phyloP scores from a whole-genome alignment of 2,888 invertebrate genomes.

The Neuroscelio doddi region DNA sequence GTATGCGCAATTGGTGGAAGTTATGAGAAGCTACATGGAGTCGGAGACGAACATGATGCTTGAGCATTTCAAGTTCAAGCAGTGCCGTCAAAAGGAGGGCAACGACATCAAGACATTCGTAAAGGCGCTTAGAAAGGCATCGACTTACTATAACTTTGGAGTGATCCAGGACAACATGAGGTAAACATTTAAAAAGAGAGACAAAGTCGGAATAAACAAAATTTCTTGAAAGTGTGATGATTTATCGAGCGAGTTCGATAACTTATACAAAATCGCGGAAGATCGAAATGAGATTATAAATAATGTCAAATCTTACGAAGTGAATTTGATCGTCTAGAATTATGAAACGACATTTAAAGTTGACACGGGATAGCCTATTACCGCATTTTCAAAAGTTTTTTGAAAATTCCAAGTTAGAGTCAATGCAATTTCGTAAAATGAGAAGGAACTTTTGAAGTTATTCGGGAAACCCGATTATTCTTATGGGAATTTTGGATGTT shows the following conservation, averaged over 20 bases:
- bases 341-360: conserved; percentile 20
- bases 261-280: conserved; percentile 14
- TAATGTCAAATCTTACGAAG: conserved; percentile 17
- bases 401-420: conserved; percentile 4
- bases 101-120: conserved; percentile 29
- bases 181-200: too few species aligned
- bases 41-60: conserved; percentile 36
- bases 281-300: conserved; percentile 6
- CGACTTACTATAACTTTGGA: conserved; percentile 14
- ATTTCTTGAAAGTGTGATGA: too few species aligned
- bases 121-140: conserved; percentile 11
- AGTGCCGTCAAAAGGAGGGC: conserved; percentile 30
- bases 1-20: conserved; percentile 17
- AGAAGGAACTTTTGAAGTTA: conserved; percentile 26
- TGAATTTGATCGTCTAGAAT: conserved; percentile 10
- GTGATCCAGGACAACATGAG: conserved; percentile 1
- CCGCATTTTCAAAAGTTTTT: conserved; percentile 32
- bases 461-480: conserved; percentile 20
- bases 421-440: conserved; percentile 1
- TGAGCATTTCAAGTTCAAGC: conserved; percentile 38
- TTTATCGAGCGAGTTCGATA: conserved; percentile 14
- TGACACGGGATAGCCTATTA: conserved; percentile 35
- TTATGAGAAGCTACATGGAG: conserved; percentile 37
- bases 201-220: too few species aligned
- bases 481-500: conserved; percentile 15